Base-by-base conservation (phyloP, 2,113 vertebrate species). In the Corythornis vintsioides region DNA sequence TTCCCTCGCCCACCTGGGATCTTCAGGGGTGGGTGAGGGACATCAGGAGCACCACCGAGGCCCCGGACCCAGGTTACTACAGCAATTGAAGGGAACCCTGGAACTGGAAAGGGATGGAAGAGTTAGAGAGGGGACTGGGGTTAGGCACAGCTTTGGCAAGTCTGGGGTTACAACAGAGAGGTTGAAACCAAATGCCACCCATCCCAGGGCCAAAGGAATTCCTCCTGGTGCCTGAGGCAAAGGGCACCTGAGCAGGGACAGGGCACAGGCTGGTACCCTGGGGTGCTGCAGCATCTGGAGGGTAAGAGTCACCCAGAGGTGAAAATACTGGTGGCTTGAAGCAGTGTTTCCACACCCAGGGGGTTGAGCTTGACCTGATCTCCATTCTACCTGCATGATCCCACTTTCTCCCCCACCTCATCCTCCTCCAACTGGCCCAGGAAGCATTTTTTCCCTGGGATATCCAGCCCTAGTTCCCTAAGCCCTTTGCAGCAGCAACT, bases 1-100 rank as follows among this genome's bases (percentile, higher is more conserved):
- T 99, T 98, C 99, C 99, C 99, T 99, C 99, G 99, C 99, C 99
- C 99, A 99, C 99, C 99, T 99, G 99, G 99, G 99, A 99, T 99
- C 99, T 99, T 99, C 98, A 99, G 98, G 98, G 99, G 99, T 99
- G 99, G 99, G 99, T 98, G 99, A 99, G 99, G 99, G 99, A 98
- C 99, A 99, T 99, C 99, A 99, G 99, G 99, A 99, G 98, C 99
- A 99, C 99, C 99, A 99, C 99, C 97, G 99, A 99, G 99, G 99
- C 99, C 99, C 99, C 71, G 99, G 99, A 99, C 99, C 99, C 98
- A 97, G 98, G 99, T 99, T 98, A 99, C 99, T 99, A 98, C 98
- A 99, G 98, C 98, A 98, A 97, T 92, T 97, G 97, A 98, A 94
- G 95, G 98, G 97, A 96, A 98, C 97, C 98, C 98, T 98, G 97